Percentiles rank a stretch among this genome's conserved stretches.
Evolutionary conservation across 2,797 vertebrate genomes (phyloP).

Genomic region (Corythornis leucogaster): DNA sequence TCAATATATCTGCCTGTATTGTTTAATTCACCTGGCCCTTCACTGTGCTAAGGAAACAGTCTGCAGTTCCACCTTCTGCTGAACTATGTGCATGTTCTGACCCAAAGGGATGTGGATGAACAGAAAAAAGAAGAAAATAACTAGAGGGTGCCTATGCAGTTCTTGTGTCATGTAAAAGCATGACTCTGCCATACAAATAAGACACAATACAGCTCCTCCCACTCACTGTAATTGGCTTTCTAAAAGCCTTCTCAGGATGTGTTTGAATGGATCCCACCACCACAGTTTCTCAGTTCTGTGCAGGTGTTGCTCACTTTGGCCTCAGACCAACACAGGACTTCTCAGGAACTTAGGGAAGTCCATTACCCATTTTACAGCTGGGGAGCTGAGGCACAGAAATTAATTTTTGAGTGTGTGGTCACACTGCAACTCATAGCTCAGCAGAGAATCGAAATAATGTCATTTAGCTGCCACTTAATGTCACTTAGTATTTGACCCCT

Average conservation of each 20-base stretch:
- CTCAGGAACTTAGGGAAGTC: background rate
- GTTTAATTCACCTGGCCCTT: background rate
- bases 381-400: slow-evolving; percentile 18
- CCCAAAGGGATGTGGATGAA: background rate
- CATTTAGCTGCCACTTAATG: slow-evolving; percentile 54
- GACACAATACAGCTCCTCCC: background rate
- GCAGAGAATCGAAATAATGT: slow-evolving; percentile 54
- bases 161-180: background rate
- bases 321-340: background rate
- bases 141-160: background rate
- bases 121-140: background rate
- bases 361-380: background rate
- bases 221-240: background rate
- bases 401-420: slow-evolving; percentile 29
- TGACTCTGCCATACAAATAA: background rate
- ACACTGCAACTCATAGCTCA: slow-evolving; percentile 39
- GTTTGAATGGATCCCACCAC: background rate
- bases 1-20: background rate
- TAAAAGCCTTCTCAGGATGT: background rate
- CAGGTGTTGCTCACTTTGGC: background rate
- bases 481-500: slow-evolving; percentile 52
- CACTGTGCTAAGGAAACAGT: background rate
- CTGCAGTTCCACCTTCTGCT: background rate
- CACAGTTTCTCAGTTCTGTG: background rate
- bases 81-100: background rate